Conservation (phyloP, 2,797 vertebrate species). For the Sebastes iracundus region DNA sequence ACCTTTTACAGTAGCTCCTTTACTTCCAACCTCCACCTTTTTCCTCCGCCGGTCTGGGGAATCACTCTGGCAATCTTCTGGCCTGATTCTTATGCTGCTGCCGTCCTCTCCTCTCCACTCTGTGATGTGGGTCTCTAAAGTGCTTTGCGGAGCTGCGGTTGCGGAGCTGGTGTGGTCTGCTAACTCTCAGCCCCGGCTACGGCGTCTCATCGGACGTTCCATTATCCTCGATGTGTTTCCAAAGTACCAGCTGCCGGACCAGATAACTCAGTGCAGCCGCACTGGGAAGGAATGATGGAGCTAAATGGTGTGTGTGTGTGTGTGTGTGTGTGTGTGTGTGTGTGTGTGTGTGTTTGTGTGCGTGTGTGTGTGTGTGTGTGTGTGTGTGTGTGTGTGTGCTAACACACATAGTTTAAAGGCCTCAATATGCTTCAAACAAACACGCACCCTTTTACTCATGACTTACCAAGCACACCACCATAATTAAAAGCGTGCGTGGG, state of each 20-base stretch:
- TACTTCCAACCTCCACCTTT: neutral
- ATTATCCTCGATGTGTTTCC: constrained; percentile 35
- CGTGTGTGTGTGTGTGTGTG: too few relatives aligned
- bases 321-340: neutral
- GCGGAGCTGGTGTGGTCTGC: constrained; percentile 9
- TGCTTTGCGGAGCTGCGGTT: neutral
- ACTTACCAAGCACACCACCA: neutral
- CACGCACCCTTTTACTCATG: neutral
- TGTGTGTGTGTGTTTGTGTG: neutral
- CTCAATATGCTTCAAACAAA: neutral
- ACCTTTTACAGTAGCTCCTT: neutral
- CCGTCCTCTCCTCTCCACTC: neutral
- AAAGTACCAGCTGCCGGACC: constrained; percentile 10
- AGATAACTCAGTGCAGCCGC: constrained; percentile 17
- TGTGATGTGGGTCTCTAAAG: neutral
- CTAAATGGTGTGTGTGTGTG: neutral
- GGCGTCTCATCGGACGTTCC: constrained; percentile 24
- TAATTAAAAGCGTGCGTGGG: neutral
- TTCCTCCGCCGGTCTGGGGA: neutral
- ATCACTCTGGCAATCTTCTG: neutral
- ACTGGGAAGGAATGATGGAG: neutral
- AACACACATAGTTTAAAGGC: neutral
- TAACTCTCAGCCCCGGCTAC: constrained; percentile 17
- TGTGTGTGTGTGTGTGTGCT: too few relatives aligned
- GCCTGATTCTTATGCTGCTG: constrained; percentile 13